Evolutionary conservation across 2,113 vertebrate genomes (phyloP), one percentile per base, ranked within the genome.

Genomic region (Cercocebus atys): DNA sequence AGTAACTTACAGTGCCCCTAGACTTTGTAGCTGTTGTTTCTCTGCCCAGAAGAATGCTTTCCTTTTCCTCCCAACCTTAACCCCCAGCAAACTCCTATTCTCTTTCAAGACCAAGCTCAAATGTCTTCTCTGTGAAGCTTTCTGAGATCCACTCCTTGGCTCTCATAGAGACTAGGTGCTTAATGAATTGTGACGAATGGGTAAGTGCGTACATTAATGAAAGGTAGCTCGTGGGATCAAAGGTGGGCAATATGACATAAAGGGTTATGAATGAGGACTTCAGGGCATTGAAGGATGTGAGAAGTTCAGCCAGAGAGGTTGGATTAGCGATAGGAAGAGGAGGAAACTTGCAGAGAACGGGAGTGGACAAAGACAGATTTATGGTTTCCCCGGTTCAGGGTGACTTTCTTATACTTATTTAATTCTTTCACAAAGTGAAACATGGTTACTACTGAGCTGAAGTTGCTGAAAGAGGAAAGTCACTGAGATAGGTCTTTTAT

Each of bases 31-130:
- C 43, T 72, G 27, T 57, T 43, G 57, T 72, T 94, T 70, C 27
- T 95, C 81, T 95, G 82, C 27, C 40, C 22, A 50, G 12, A 88
- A 76, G 23, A 92, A 88, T 66, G 76, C 43, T 96, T 79, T 9
- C 22, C 17, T 93, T 88, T 47, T 88, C 9, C 38, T 10, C 18
- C 20, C 7, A 2, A 55, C 3, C 16, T 16, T 13, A 22, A 13
- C 27, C 47, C n/a, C 43, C 27, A 90, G 55, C 0, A 30, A 68
- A 93, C 20, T 40, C 32, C 5, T 75, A 43, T 78, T 87, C 18
- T 84, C 27, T 87, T 89, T 96, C 57, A 95, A 96, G 83, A 86
- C 3, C 35, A 18, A 86, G 83, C 2, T 93, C 76, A 94, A 88
- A 52, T 64, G 27, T 68, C 35, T 90, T 90, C 38, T 72, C 38